Percentiles rank a stretch among this genome's conserved stretches.
These are phyloP conservation scores for Julus scandinavius DNA, from an alignment of 2,888 invertebrate genomes.

Conservation along the genomic window DNA sequence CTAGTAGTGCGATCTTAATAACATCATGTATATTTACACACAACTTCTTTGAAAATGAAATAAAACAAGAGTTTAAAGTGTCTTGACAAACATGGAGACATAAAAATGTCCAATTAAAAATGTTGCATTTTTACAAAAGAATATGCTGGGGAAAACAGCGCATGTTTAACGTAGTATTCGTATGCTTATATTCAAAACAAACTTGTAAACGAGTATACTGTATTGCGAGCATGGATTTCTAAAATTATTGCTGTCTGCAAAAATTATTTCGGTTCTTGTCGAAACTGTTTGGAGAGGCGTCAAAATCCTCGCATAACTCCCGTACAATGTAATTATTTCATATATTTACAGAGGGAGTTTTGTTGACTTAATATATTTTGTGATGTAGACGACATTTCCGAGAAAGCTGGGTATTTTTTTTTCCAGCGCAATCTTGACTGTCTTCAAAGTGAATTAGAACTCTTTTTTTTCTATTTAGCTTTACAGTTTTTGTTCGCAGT, in stretches of 20 bases:
- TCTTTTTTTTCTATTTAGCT: background rate
- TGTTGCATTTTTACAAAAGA: background rate
- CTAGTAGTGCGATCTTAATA: background rate
- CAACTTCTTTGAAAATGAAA: background rate
- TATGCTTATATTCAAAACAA: background rate
- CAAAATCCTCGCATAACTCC: background rate
- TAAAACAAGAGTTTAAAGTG: background rate
- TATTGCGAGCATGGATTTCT: background rate
- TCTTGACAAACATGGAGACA: background rate
- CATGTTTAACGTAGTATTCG: background rate
- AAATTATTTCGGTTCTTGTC: background rate
- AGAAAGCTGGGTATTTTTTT: background rate
- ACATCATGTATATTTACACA: background rate
- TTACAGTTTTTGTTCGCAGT: background rate
- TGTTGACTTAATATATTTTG: constrained; percentile 43
- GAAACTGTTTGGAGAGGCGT: background rate
- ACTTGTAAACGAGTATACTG: background rate
- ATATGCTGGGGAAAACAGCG: background rate
- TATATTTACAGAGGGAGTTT: background rate
- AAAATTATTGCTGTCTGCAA: background rate
- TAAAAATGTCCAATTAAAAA: constrained; percentile 36
- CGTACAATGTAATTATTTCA: constrained; percentile 20
- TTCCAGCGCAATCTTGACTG: background rate
- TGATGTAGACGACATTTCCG: constrained; percentile 6
- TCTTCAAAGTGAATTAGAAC: background rate